Evolutionary conservation across 1,140 invertebrate species (phyloP).

Genomic region (Halictus rubicundus): DNA sequence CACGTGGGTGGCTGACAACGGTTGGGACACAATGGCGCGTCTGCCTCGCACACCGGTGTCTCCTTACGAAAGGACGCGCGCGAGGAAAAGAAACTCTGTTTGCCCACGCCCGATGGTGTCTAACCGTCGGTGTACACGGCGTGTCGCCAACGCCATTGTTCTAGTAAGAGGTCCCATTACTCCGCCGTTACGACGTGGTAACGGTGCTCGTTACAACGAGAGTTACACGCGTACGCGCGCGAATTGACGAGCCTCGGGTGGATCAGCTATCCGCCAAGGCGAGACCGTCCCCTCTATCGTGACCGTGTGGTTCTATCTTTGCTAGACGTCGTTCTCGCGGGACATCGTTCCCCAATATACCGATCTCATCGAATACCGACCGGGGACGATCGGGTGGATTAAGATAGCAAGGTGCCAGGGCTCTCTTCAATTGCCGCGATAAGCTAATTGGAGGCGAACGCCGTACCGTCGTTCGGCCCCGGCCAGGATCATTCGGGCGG

Average conservation of each 20-base stretch:
- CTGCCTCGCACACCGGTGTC: slow-evolving; percentile 44
- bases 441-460: slow-evolving; percentile 45
- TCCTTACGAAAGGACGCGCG: slow-evolving; percentile 30
- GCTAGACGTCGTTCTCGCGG: not conserved
- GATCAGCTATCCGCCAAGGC: not conserved
- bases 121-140: slow-evolving; percentile 19
- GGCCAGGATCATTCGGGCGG: slow-evolving; percentile 6
- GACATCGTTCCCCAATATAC: not conserved
- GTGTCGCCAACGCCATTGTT: slow-evolving; percentile 63
- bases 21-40: slow-evolving; percentile 53
- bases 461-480: not conserved
- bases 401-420: slow-evolving; percentile 50
- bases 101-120: slow-evolving; percentile 53
- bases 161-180: slow-evolving; percentile 63
- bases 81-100: slow-evolving; percentile 54
- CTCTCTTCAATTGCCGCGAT: slow-evolving; percentile 21
- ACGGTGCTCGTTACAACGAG: slow-evolving; percentile 66
- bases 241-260: slow-evolving; percentile 21
- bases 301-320: not conserved
- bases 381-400: slow-evolving; percentile 46
- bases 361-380: slow-evolving; percentile 1
- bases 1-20: slow-evolving; percentile 55
- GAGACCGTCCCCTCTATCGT: not conserved
- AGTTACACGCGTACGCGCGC: slow-evolving; percentile 53
- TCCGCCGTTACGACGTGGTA: slow-evolving; percentile 61